Percentiles rank a stretch among this genome's conserved stretches.
phyloP scores from a whole-genome alignment of 2,797 vertebrate species.

The Acipenser oxyrinchus region DNA sequence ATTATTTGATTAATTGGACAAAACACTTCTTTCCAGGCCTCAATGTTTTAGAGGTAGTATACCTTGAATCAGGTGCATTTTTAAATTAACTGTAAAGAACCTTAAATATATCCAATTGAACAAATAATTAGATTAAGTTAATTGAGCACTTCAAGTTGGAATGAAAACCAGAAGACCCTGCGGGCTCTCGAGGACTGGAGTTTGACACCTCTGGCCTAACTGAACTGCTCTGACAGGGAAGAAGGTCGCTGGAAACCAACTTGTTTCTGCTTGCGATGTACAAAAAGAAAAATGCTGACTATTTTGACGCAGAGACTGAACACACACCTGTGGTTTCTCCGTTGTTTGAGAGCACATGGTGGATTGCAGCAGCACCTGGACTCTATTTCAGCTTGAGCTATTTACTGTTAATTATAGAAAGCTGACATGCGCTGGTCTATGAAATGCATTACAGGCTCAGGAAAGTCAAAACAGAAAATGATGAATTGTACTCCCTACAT shows the following conservation, averaged over 20 bases:
- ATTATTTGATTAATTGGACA: too few relatives aligned
- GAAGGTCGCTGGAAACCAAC: background rate
- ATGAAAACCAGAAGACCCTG: too few relatives aligned
- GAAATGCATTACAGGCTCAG: constrained; percentile 47
- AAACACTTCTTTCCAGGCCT: too few relatives aligned
- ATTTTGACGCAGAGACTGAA: background rate
- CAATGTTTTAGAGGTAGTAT: too few relatives aligned
- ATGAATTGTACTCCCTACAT: constrained; percentile 43
- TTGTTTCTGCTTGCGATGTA: background rate
- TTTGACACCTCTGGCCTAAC: too few relatives aligned
- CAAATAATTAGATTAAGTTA: too few relatives aligned
- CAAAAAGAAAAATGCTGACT: background rate
- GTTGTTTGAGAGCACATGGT: background rate
- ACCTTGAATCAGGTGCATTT: too few relatives aligned
- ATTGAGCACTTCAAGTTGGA: too few relatives aligned
- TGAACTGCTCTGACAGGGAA: too few relatives aligned
- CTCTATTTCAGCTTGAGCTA: constrained; percentile 40
- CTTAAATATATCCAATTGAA: too few relatives aligned
- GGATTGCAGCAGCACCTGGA: constrained; percentile 48
- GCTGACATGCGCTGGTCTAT: constrained; percentile 38
- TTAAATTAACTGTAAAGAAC: too few relatives aligned
- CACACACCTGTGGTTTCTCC: background rate
- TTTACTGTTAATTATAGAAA: constrained; percentile 63
- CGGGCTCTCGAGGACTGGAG: too few relatives aligned
- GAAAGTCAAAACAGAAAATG: constrained; percentile 45